These are phyloP conservation scores for Hemibagrus wyckioides DNA, from an alignment of 2,113 vertebrate genomes.

Conservation along the genomic window DNA sequence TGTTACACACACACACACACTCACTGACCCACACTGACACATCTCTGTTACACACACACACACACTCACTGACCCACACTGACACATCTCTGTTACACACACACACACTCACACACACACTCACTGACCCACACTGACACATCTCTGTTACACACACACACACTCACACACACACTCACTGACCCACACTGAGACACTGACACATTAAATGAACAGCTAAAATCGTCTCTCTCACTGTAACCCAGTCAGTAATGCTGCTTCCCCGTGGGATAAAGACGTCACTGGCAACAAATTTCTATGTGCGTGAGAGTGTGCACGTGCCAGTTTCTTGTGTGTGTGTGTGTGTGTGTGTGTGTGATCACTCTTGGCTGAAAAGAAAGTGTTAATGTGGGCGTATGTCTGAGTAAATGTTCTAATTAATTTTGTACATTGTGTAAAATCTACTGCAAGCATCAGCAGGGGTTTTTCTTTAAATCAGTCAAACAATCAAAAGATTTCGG, in stretches of 20 bases:
- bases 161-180: background rate
- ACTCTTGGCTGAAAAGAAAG: slow-evolving; percentile 11
- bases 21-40: no score
- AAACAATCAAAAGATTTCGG: background rate
- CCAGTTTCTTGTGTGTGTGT: background rate
- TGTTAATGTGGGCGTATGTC: slow-evolving; percentile 22
- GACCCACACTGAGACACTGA: background rate
- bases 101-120: background rate
- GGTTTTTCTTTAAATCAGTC: background rate
- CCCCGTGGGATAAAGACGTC: background rate
- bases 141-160: background rate
- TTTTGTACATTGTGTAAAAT: slow-evolving; percentile 1
- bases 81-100: background rate
- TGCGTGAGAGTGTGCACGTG: background rate
- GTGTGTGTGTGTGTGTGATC: slow-evolving; percentile 16
- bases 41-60: no score
- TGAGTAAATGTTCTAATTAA: slow-evolving; percentile 24
- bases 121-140: background rate
- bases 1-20: no score
- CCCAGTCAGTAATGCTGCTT: background rate
- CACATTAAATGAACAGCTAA: background rate
- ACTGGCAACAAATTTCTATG: background rate
- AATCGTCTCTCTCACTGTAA: background rate
- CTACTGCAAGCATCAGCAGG: background rate
- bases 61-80: no score